These are phyloP conservation scores for Eupithecia subumbrata DNA, from an alignment of 2,888 invertebrate species.

Conservation along the genomic window DNA sequence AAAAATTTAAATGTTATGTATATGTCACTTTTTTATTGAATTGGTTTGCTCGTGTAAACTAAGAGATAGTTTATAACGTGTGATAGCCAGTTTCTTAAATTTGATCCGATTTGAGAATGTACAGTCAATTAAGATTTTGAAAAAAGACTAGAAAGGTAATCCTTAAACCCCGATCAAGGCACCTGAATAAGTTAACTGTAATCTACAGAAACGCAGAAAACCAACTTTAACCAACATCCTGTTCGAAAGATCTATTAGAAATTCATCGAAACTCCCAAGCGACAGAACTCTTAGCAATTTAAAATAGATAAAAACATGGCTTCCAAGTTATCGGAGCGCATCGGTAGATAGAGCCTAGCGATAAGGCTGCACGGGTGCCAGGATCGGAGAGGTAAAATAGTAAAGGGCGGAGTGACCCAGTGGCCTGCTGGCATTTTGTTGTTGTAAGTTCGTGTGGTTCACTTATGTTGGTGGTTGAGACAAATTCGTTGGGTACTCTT, in stretches of 20 bases:
- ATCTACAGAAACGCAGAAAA: not conserved
- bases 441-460: not conserved
- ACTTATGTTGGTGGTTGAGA: not conserved
- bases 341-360: slow-evolving; percentile 40
- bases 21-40: not conserved
- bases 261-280: slow-evolving; percentile 17
- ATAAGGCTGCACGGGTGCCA: slow-evolving; percentile 30
- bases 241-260: not conserved
- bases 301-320: slow-evolving; percentile 38
- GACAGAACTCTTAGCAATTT: slow-evolving; percentile 34
- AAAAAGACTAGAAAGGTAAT: not conserved
- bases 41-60: not conserved
- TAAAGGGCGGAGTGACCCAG: not conserved
- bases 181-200: not conserved
- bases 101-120: not conserved
- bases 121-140: too few relatives aligned
- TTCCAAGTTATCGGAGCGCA: slow-evolving; percentile 34
- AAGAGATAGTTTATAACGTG: not conserved
- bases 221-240: not conserved
- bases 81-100: not conserved
- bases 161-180: not conserved
- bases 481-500: not conserved
- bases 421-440: slow-evolving; percentile 4
- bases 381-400: slow-evolving; percentile 7
- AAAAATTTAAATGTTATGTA: not conserved